Evolutionary conservation across 1,140 invertebrate species (phyloP).

Genomic region (Stratiolaelaps scimitus): DNA sequence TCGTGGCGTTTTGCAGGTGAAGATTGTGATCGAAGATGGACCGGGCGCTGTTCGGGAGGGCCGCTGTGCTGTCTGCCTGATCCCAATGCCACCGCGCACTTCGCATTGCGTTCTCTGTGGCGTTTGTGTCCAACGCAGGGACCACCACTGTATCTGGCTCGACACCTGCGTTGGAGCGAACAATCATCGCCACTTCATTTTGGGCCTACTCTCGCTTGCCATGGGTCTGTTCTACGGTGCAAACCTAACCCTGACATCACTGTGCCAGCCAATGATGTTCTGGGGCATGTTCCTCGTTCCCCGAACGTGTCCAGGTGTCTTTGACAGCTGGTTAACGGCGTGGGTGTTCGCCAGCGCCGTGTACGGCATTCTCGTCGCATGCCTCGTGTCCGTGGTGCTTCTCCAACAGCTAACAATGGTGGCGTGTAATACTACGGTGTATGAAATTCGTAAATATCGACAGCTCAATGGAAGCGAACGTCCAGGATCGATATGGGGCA

Average conservation of each 20-base stretch:
- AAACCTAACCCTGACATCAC: neutral
- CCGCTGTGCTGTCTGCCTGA: slow-evolving; percentile 10
- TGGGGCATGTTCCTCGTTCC: slow-evolving; percentile 24
- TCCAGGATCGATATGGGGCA: neutral
- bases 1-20: neutral
- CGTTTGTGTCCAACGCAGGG: slow-evolving; percentile 37
- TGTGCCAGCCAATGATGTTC: slow-evolving; percentile 27
- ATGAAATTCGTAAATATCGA: slow-evolving; percentile 24
- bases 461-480: slow-evolving; percentile 13
- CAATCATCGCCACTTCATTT: slow-evolving; percentile 39
- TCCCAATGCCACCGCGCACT: slow-evolving; percentile 20
- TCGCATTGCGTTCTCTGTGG: slow-evolving; percentile 17
- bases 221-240: slow-evolving; percentile 32
- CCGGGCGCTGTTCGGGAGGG: neutral
- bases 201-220: slow-evolving; percentile 37
- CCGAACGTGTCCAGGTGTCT: slow-evolving; percentile 11
- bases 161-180: slow-evolving; percentile 39
- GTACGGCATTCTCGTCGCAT: neutral
- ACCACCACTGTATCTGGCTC: slow-evolving; percentile 40
- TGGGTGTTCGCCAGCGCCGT: slow-evolving; percentile 20
- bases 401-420: slow-evolving; percentile 11
- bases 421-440: slow-evolving; percentile 21
- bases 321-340: neutral
- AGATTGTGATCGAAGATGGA: slow-evolving; percentile 7
- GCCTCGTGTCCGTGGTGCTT: slow-evolving; percentile 10